Percentiles rank a stretch among this genome's conserved stretches.
phyloP scores from a whole-genome alignment of 1,140 invertebrate species.

The Drosophila santomea region DNA sequence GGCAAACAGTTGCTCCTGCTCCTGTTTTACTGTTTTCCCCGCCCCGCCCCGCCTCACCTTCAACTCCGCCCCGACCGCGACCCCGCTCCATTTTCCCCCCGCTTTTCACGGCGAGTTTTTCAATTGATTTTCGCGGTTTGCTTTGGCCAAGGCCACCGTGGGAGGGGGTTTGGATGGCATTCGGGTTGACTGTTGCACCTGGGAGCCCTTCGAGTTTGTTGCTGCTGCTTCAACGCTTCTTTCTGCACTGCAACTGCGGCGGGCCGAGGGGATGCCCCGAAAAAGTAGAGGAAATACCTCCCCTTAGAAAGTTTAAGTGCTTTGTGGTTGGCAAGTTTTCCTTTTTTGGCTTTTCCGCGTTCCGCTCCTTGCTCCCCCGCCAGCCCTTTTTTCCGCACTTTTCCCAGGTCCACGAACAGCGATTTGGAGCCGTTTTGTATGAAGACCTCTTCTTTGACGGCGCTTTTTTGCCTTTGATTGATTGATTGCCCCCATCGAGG shows the following conservation, averaged over 20 bases:
- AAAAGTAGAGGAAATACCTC: constrained; percentile 28
- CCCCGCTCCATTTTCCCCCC: background rate
- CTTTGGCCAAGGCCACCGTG: constrained; percentile 66
- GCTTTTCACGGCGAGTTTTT: constrained; percentile 62
- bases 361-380: constrained; percentile 10
- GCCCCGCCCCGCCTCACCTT: background rate
- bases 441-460: constrained; percentile 22
- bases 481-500: constrained; percentile 62
- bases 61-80: constrained; percentile 7
- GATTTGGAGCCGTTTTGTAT: constrained; percentile 44
- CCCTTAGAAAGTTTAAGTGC: constrained; percentile 81
- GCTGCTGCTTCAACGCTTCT: constrained; percentile 78
- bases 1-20: constrained; percentile 64
- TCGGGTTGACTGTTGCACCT: constrained; percentile 60
- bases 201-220: constrained; percentile 52
- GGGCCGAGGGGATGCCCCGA: constrained; percentile 3
- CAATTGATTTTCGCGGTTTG: constrained; percentile 81
- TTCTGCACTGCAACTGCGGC: constrained; percentile 54
- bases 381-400: constrained; percentile 3
- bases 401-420: constrained; percentile 23
- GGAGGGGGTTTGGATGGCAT: background rate
- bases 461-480: constrained; percentile 52
- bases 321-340: constrained; percentile 65
- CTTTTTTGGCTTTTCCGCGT: constrained; percentile 13
- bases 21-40: background rate